A percentile compares a stretch with the other conserved stretches of the same genome.
Evolutionary conservation across 2,797 vertebrate genomes (phyloP).

Genomic region (Phrynocephalus forsythii): DNA sequence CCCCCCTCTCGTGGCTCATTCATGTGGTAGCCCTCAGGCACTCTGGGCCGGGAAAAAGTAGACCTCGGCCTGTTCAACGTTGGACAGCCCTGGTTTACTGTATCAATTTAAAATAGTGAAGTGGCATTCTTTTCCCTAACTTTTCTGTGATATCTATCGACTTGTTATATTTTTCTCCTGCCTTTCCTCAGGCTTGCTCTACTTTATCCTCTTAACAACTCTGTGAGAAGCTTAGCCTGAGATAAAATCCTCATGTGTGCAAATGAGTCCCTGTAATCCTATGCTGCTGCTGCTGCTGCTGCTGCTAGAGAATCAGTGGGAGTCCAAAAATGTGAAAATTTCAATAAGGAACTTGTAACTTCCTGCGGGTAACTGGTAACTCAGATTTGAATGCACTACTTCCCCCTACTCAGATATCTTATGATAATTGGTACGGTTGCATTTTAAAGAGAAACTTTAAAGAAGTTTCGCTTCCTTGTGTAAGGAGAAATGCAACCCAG

Average conservation of each 20-base stretch:
- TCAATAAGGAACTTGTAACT: not conserved
- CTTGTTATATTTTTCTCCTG: not conserved
- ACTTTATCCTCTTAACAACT: not conserved
- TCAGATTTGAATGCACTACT: not conserved
- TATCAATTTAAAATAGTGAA: not conserved
- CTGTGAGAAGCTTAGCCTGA: not conserved
- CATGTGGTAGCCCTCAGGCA: too few species aligned
- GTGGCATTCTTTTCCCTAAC: not conserved
- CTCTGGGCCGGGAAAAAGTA: too few species aligned
- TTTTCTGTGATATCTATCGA: not conserved
- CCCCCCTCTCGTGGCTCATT: too few species aligned
- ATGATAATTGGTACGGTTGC: not conserved
- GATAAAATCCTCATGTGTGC: not conserved
- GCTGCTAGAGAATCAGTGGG: not conserved
- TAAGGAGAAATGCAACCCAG: not conserved
- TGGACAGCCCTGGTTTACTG: not conserved
- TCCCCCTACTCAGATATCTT: not conserved
- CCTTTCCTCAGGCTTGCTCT: not conserved
- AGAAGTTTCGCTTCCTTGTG: conserved; percentile 4
- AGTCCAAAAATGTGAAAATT: not conserved
- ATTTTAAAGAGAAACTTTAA: not conserved
- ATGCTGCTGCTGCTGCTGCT: not conserved
- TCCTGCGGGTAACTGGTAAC: too few species aligned
- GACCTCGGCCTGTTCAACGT: too few species aligned
- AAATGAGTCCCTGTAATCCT: not conserved